Evolutionary conservation across 2,113 vertebrate species (phyloP).

Genomic region (Theristicus caerulescens): DNA sequence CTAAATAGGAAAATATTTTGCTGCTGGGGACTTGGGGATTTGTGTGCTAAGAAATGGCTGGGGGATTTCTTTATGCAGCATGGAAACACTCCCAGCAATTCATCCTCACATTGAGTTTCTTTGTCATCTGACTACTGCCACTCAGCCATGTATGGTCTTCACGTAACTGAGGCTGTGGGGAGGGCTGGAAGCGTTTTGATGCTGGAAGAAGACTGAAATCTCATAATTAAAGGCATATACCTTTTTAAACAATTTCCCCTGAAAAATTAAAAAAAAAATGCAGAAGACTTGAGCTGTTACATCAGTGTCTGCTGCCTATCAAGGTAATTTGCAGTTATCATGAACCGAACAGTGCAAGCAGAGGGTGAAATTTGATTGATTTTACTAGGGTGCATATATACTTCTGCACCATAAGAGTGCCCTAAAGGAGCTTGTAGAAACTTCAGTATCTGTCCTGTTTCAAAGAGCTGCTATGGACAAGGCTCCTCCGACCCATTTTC

Average conservation of each 20-base stretch:
- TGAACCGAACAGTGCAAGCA: not conserved
- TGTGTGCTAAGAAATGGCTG: constrained; percentile 1
- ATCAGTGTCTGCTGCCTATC: not conserved
- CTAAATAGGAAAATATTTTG: constrained; percentile 46
- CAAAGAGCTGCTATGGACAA: not conserved
- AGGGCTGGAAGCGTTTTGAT: not conserved
- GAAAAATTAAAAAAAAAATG: not conserved
- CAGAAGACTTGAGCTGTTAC: not conserved
- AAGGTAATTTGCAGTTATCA: not conserved
- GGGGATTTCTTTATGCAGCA: not conserved
- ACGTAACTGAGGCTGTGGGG: not conserved
- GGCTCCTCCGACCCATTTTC: not conserved
- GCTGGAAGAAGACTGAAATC: not conserved
- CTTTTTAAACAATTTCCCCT: not conserved
- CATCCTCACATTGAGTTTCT: not conserved
- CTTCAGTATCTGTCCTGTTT: not conserved
- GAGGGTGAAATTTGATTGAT: not conserved
- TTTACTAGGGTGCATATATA: not conserved
- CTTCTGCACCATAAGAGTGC: not conserved
- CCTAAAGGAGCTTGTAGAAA: not conserved
- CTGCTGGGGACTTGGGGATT: constrained; percentile 23
- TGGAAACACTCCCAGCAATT: constrained; percentile 35
- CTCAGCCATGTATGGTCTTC: not conserved
- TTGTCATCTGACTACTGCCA: not conserved
- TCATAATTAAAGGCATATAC: not conserved